phyloP scores from a whole-genome alignment of 2,888 invertebrate genomes.

The Trachelus iudaicus region DNA sequence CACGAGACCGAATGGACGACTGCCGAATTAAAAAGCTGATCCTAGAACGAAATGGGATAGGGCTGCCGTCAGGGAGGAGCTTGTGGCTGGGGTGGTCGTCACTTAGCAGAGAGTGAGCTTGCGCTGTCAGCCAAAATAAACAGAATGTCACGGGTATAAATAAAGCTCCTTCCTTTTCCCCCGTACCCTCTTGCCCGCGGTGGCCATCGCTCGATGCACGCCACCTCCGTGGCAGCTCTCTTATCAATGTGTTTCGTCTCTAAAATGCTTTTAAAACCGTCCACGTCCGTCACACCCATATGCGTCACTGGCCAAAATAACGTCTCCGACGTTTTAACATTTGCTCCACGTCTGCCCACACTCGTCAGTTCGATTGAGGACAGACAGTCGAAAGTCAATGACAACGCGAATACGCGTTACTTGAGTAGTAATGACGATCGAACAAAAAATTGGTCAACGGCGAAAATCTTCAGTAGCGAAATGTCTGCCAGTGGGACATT shows the following conservation, averaged over 20 bases:
- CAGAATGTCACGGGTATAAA: conserved; percentile 63
- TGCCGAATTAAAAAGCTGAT: not conserved
- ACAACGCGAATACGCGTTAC: not conserved
- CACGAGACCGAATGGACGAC: not conserved
- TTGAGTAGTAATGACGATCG: not conserved
- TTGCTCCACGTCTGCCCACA: not conserved
- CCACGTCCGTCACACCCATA: conserved; percentile 8
- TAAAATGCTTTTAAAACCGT: conserved; percentile 32
- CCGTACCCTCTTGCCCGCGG: conserved; percentile 14
- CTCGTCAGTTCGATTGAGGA: not conserved
- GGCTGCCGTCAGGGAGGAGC: conserved; percentile 16
- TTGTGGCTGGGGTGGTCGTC: conserved; percentile 33
- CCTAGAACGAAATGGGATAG: conserved; percentile 15
- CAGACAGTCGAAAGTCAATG: not conserved
- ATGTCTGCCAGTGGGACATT: not conserved
- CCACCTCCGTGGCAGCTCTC: conserved; percentile 15
- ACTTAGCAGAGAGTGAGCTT: conserved; percentile 40
- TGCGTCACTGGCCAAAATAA: conserved; percentile 5
- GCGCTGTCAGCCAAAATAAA: conserved; percentile 60
- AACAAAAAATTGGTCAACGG: not conserved
- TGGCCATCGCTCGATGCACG: conserved; percentile 14
- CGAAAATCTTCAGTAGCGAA: not conserved
- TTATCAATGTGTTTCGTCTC: conserved; percentile 34
- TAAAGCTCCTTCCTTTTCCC: conserved; percentile 52
- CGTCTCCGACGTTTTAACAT: not conserved